Evolutionary conservation across 2,797 vertebrate genomes (phyloP).

Genomic region (Yasuhikotakia modesta): DNA sequence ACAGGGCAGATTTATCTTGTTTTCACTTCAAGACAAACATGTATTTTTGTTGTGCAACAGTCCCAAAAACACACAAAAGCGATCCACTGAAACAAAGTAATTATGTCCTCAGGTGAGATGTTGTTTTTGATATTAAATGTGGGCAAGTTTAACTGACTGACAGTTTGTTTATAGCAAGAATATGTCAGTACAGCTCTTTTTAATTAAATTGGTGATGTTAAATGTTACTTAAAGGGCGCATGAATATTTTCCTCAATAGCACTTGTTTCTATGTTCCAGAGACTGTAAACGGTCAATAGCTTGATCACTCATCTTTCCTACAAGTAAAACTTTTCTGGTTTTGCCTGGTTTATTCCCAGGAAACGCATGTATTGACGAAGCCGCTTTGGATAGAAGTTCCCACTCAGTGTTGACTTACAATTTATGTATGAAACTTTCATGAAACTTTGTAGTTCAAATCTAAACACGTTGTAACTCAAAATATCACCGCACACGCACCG

Average conservation of each 20-base stretch:
- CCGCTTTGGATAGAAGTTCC: too few species aligned
- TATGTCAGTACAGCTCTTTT: not conserved
- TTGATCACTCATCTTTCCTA: too few species aligned
- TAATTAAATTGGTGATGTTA: not conserved
- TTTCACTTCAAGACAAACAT: slow-evolving; percentile 24
- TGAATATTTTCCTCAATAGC: not conserved
- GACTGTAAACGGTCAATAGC: too few species aligned
- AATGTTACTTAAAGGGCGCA: not conserved
- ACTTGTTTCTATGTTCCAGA: slow-evolving; percentile 6
- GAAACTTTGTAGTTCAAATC: not conserved
- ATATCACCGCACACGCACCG: not conserved
- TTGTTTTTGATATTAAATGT: not conserved
- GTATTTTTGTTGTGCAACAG: slow-evolving; percentile 17
- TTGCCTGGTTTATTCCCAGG: too few species aligned
- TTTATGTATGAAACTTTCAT: not conserved
- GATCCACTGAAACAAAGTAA: not conserved
- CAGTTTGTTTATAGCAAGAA: slow-evolving; percentile 20
- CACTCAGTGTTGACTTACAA: not conserved
- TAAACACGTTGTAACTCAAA: not conserved
- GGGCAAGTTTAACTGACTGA: slow-evolving; percentile 6
- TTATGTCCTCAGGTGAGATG: slow-evolving; percentile 16
- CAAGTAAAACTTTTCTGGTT: too few species aligned
- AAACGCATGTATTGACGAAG: too few species aligned
- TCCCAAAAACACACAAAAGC: not conserved
- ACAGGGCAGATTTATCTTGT: slow-evolving; percentile 24